phyloP scores from a whole-genome alignment of 2,113 vertebrate genomes.

The Alosa alosa region DNA sequence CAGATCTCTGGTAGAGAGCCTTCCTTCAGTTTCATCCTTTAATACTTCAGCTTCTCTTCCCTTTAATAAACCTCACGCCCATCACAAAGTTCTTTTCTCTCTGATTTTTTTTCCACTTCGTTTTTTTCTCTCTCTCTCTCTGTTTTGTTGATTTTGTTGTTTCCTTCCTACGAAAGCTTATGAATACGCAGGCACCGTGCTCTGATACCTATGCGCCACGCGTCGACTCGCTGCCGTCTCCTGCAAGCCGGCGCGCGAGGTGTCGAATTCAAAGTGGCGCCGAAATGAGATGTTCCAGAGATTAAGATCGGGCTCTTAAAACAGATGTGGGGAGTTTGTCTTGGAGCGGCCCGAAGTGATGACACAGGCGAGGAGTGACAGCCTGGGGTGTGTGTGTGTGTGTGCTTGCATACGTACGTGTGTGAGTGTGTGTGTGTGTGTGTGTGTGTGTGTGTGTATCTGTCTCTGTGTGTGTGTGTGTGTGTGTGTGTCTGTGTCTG shows the following conservation, averaged over 20 bases:
- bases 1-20: background rate
- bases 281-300: background rate
- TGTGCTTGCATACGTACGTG: background rate
- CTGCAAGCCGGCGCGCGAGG: background rate
- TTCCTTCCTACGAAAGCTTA: background rate
- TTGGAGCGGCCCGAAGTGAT: background rate
- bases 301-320: conserved; percentile 2
- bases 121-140: background rate
- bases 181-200: background rate
- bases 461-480: background rate
- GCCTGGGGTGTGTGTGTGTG: conserved; percentile 29
- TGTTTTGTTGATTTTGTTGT: background rate
- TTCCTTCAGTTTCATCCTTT: background rate
- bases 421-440: background rate
- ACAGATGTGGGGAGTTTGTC: conserved; percentile 6
- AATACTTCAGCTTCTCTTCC: background rate
- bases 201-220: background rate
- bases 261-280: background rate
- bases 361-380: conserved; percentile 26
- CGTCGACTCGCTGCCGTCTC: background rate
- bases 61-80: background rate
- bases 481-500: too few species aligned
- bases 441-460: too few species aligned
- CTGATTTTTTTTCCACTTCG: background rate
- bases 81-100: background rate